phyloP scores from a whole-genome alignment of 2,797 vertebrate genomes.

The Naso thynnoides region DNA sequence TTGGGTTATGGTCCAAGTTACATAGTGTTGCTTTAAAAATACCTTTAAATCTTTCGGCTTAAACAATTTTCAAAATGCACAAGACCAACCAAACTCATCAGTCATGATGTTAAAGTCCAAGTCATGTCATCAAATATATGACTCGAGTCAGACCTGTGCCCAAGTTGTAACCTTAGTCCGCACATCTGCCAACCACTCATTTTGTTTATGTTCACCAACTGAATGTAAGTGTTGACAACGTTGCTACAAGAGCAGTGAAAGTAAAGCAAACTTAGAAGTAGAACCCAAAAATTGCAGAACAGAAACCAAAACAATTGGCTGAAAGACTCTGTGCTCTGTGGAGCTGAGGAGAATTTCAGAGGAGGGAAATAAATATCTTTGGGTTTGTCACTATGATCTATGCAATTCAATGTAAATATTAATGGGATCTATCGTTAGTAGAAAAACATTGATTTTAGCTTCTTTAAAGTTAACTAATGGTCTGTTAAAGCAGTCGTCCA shows the following conservation, averaged over 20 bases:
- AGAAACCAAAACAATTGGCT: neutral
- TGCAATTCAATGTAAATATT: neutral
- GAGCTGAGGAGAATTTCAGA: neutral
- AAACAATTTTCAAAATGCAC: too few relatives aligned
- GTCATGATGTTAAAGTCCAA: too few relatives aligned
- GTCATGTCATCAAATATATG: too few relatives aligned
- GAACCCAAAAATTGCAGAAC: neutral
- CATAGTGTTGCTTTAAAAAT: too few relatives aligned
- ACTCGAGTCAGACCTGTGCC: too few relatives aligned
- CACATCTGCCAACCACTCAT: neutral
- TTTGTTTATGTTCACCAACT: neutral
- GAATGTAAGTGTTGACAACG: neutral
- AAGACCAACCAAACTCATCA: too few relatives aligned
- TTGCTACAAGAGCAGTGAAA: neutral
- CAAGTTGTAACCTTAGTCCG: too few relatives aligned
- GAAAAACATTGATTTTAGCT: slow-evolving; percentile 3
- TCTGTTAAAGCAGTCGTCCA: slow-evolving; percentile 7
- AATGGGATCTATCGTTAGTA: neutral
- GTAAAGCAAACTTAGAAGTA: neutral
- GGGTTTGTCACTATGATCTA: neutral
- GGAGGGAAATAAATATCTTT: neutral
- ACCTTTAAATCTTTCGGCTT: too few relatives aligned
- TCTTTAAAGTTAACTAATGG: slow-evolving; percentile 13
- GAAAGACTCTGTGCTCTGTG: neutral
- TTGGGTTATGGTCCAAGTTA: too few relatives aligned